These are phyloP conservation scores for Sphaeridia pumilis DNA, from an alignment of 2,888 invertebrate genomes.

Conservation along the genomic window DNA sequence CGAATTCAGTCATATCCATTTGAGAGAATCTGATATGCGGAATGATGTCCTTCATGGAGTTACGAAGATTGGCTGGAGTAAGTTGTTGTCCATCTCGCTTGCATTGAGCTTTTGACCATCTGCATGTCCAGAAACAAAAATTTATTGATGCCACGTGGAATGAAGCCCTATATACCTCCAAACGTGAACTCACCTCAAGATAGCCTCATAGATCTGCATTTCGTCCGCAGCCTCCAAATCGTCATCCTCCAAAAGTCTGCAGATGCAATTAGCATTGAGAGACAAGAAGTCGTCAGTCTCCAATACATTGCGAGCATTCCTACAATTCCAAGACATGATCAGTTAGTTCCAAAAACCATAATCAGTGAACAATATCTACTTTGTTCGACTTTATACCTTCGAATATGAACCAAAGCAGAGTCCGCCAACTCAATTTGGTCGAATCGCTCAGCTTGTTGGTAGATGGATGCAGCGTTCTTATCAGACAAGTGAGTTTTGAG, in stretches of 20 bases:
- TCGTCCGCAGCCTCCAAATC: slow-evolving; percentile 13
- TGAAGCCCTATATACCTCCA: background rate
- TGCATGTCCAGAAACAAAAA: background rate
- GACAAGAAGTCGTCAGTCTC: slow-evolving; percentile 13
- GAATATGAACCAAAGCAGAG: slow-evolving; percentile 11
- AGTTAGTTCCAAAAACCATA: background rate
- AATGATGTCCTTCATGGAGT: slow-evolving; percentile 9
- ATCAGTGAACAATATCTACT: too few relatives aligned
- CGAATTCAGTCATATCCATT: slow-evolving; percentile 10
- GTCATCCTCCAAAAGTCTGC: slow-evolving; percentile 9
- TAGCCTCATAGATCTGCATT: slow-evolving; percentile 15
- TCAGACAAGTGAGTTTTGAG: slow-evolving; percentile 15
- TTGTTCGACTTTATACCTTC: slow-evolving; percentile 3
- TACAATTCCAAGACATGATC: background rate
- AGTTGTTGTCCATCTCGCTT: slow-evolving; percentile 13
- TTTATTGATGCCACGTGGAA: background rate
- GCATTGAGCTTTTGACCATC: slow-evolving; percentile 13
- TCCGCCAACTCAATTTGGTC: slow-evolving; percentile 14
- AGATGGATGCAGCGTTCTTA: slow-evolving; percentile 14
- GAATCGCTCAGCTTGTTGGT: slow-evolving; percentile 13
- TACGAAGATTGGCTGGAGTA: slow-evolving; percentile 3
- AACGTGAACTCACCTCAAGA: background rate
- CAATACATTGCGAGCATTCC: slow-evolving; percentile 11
- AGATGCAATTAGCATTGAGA: slow-evolving; percentile 1
- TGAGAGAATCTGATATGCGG: slow-evolving; percentile 12